Base-by-base conservation (phyloP, 2,113 vertebrate species). In the Chaetorhynchus papuensis region DNA sequence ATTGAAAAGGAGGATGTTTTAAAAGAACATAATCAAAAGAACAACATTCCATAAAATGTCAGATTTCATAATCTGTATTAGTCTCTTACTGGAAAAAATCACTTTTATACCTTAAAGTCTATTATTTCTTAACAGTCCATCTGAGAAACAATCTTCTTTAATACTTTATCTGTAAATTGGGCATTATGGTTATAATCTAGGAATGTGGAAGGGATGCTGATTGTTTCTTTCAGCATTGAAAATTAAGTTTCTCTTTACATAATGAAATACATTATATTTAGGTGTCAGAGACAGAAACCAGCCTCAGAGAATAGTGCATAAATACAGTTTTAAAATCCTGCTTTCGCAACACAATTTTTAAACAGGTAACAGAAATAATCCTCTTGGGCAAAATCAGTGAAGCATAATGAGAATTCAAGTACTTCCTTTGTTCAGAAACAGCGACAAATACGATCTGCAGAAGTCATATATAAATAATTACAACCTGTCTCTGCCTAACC, bases 231-330 rank as follows among this genome's bases (percentile, higher is more conserved):
- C 69, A 71, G 41, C 23, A 42, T 81, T 93, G 94, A 83, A 87
- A 95, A 79, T 88, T 77, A 91, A 89, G 82, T 63, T 95, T 75
- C 78, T 88, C 90, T 91, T 94, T 71, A 71, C 37, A 72, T 85
- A 74, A 77, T 50, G 10, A 94, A 88, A 93, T 86, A 76, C 15
- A 77, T 66, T 75, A 31, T 77, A 26, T 85, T 95, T 93, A 86
- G 33, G 9, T 91, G 45, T 78, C 56, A 8, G 50, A 94, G 41
- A 53, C 24, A 57, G 45, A 84, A 91, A 49, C 15, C 42, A 83
- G 18, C 20, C 30, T 63, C 24, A 47, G 68, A 89, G 77, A 79
- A 56, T 68, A 70, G 19, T 3, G 3, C 24, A 64, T 63, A 87
- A 86, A 93, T 61, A 5, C 47, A 23, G 35, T 60, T 61, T 50